Evolutionary conservation across 2,113 vertebrate genomes (phyloP).

Genomic region (Solea senegalensis): DNA sequence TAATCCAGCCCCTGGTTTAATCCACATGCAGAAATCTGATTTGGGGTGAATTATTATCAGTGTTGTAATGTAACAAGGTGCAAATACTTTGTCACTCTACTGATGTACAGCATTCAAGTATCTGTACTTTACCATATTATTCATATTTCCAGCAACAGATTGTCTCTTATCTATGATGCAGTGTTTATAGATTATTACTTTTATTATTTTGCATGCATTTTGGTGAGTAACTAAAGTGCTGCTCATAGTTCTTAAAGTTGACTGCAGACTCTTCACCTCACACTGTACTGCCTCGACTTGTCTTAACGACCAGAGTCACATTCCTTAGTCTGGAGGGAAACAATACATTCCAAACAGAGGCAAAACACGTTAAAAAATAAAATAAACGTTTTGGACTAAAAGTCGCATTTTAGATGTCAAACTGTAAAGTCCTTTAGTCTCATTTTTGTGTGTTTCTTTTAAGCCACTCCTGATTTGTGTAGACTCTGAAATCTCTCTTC

Average conservation of each 20-base stretch:
- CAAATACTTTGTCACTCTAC: no score
- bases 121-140: no score
- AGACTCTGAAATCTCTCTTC: conserved; percentile 43
- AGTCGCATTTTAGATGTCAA: background rate
- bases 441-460: background rate
- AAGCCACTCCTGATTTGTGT: conserved; percentile 1
- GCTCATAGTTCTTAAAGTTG: background rate
- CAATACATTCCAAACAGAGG: conserved; percentile 34
- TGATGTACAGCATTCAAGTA: no score
- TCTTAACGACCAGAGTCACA: conserved; percentile 49
- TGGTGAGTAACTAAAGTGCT: background rate
- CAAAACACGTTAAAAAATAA: background rate
- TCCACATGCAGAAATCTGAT: conserved; percentile 3
- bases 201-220: background rate
- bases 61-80: background rate
- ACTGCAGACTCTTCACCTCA: conserved; percentile 9
- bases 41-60: background rate
- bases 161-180: conserved; percentile 17
- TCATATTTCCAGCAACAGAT: conserved; percentile 19
- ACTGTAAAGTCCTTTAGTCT: background rate
- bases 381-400: no score
- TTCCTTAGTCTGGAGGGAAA: conserved; percentile 72
- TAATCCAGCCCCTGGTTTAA: conserved; percentile 24
- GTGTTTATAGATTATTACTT: no score
- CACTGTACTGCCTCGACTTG: conserved; percentile 64